phyloP scores from a whole-genome alignment of 2,113 vertebrate species.

The Pogonocichla stellata region DNA sequence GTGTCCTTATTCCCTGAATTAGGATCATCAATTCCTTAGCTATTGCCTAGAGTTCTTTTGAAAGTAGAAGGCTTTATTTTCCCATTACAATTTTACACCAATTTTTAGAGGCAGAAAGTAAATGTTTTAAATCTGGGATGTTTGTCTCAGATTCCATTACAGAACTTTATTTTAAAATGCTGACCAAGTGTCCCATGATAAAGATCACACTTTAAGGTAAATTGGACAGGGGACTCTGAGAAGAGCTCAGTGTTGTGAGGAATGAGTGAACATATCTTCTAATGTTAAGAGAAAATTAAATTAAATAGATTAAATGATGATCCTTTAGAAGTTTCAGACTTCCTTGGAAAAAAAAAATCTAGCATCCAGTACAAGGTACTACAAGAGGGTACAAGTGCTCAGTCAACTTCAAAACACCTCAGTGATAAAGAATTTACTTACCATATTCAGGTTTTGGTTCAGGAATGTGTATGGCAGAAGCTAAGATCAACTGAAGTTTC shows the following conservation, averaged over 20 bases:
- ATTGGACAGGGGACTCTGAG: neutral
- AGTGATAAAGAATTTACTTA: neutral
- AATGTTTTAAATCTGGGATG: neutral
- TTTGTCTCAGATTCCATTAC: neutral
- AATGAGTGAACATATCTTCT: neutral
- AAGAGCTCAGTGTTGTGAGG: neutral
- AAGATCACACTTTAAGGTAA: neutral
- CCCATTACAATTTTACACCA: conserved; percentile 14
- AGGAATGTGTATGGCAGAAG: neutral
- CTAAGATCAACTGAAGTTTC: neutral
- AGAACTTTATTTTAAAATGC: neutral
- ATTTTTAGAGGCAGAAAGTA: conserved; percentile 31
- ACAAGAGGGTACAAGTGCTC: neutral
- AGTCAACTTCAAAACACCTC: neutral
- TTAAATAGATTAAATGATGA: neutral
- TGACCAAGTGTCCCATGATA: neutral
- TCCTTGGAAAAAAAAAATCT: neutral
- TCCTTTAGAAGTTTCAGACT: neutral
- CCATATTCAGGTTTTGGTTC: neutral
- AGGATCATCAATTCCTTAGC: conserved; percentile 62
- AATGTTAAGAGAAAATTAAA: neutral
- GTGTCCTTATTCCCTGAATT: conserved; percentile 56
- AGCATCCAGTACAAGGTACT: neutral
- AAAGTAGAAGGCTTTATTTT: conserved; percentile 28
- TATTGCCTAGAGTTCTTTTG: neutral